Conservation (phyloP, 1,140 invertebrate species). For the Hetaerina americana region DNA sequence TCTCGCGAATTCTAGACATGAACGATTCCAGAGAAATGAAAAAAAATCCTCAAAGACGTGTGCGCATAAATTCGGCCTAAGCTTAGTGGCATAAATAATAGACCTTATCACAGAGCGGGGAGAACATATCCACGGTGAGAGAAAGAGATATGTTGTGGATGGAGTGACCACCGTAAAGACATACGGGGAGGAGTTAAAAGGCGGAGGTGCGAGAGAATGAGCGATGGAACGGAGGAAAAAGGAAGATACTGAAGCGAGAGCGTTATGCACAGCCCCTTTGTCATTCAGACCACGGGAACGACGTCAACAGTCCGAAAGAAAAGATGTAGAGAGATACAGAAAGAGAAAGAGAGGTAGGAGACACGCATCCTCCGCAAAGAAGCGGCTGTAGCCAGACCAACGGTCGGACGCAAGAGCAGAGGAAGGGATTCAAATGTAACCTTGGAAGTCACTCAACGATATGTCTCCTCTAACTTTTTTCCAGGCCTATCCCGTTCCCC, state of each 20-base stretch:
- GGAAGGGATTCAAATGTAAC: not conserved
- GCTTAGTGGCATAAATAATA: no score
- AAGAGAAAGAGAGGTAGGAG: not conserved
- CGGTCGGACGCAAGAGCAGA: not conserved
- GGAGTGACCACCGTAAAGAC: no score
- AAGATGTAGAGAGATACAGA: not conserved
- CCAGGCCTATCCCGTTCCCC: not conserved
- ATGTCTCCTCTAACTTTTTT: not conserved
- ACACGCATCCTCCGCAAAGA: not conserved
- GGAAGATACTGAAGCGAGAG: not conserved
- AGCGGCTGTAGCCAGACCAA: not conserved
- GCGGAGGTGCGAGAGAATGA: not conserved
- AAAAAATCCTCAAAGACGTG: no score
- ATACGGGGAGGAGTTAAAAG: not conserved
- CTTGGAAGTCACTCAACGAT: not conserved
- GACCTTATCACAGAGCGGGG: no score
- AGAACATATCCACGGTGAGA: no score
- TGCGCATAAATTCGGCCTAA: no score
- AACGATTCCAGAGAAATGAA: no score
- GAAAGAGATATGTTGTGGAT: no score
- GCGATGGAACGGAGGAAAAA: not conserved
- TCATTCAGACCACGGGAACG: not conserved
- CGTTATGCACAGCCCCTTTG: not conserved
- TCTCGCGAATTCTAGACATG: no score
- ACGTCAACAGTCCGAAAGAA: not conserved